Conservation (phyloP, 1,140 invertebrate species). For the Drosophila dunni region DNA sequence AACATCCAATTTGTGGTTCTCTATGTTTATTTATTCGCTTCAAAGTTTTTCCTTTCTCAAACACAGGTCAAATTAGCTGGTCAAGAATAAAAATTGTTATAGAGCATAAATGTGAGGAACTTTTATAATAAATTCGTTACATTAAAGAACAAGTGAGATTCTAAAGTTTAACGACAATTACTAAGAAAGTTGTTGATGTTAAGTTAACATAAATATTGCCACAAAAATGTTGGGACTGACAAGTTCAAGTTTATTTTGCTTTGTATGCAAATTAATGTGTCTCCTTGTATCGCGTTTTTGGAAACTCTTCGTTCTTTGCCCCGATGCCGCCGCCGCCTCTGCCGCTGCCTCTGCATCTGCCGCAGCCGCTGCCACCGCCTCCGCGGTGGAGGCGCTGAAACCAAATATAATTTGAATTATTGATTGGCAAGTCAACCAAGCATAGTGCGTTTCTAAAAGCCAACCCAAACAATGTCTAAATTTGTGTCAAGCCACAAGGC, state of each 20-base stretch:
- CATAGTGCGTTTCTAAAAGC: slow-evolving; percentile 45
- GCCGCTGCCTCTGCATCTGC: not conserved
- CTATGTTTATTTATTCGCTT: not conserved
- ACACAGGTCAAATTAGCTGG: not conserved
- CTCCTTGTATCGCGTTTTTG: slow-evolving; percentile 8
- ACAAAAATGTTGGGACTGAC: slow-evolving; percentile 28
- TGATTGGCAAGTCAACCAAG: slow-evolving; percentile 64
- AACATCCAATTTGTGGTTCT: not conserved
- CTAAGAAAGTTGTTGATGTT: slow-evolving; percentile 18
- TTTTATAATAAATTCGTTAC: not conserved
- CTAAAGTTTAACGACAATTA: not conserved
- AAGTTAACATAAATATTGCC: slow-evolving; percentile 43
- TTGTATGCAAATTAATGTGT: slow-evolving; percentile 46
- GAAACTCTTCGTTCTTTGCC: not conserved
- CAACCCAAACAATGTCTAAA: slow-evolving; percentile 64
- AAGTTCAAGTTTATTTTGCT: slow-evolving; percentile 48
- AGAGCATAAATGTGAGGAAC: not conserved
- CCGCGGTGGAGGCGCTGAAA: slow-evolving; percentile 23
- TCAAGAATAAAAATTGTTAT: not conserved
- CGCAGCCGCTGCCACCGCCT: not conserved
- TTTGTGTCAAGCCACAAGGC: slow-evolving; percentile 66
- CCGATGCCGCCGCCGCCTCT: not conserved
- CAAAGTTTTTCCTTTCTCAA: slow-evolving; percentile 6
- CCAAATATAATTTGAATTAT: slow-evolving; percentile 78
- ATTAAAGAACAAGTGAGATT: not conserved